Evolutionary conservation across 2,888 invertebrate species (phyloP).

Genomic region (Trissonchulus sp.): DNA sequence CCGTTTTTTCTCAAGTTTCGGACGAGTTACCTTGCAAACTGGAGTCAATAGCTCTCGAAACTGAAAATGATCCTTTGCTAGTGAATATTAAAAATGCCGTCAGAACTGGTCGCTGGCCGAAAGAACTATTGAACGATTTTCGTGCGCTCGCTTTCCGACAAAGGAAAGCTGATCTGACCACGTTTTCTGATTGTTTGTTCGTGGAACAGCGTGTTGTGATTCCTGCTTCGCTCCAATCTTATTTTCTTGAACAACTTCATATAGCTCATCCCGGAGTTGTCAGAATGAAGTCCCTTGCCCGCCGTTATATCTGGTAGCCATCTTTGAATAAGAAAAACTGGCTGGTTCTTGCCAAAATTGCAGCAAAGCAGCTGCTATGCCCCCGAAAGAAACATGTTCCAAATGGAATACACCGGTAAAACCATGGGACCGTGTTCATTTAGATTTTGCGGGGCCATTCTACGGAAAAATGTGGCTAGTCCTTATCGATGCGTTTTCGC

Average conservation of each 20-base stretch:
- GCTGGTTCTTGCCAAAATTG: neutral
- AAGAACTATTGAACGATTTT: no score
- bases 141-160: no score
- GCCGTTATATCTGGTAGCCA: neutral
- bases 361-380: neutral
- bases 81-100: no score
- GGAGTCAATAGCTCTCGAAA: no score
- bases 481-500: neutral
- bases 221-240: neutral
- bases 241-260: neutral
- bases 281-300: neutral
- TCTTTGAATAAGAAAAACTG: neutral
- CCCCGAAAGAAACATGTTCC: neutral
- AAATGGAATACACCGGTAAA: neutral
- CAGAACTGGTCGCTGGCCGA: no score
- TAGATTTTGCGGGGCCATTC: neutral
- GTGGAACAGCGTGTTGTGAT: constrained; percentile 9
- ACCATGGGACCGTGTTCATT: neutral
- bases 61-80: no score
- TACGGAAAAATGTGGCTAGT: neutral
- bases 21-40: no score
- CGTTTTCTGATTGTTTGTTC: no score
- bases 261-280: neutral
- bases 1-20: no score
- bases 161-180: no score